These are phyloP conservation scores for Salvator merianae DNA, from an alignment of 2,113 vertebrate species.

Conservation along the genomic window DNA sequence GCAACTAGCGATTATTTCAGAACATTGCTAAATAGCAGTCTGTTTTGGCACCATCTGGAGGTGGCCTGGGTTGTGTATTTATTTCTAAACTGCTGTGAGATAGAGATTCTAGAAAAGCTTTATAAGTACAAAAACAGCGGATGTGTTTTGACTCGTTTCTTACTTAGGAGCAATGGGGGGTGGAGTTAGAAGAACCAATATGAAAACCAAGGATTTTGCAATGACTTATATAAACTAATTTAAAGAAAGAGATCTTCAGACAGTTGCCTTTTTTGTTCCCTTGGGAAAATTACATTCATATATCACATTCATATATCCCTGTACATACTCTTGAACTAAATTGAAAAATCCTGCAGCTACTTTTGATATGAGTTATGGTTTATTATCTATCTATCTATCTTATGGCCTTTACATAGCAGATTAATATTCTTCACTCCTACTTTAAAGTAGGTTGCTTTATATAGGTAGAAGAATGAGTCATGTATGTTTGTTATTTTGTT, in stretches of 20 bases:
- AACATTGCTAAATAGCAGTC: too few relatives aligned
- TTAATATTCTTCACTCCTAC: not conserved
- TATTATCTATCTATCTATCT: not conserved
- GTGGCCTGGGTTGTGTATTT: too few relatives aligned
- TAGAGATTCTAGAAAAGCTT: constrained; percentile 36
- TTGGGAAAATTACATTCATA: rapidly evolving
- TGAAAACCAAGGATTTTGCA: not conserved
- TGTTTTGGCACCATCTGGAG: too few relatives aligned
- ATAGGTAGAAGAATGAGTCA: not conserved
- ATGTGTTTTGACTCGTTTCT: constrained; percentile 43
- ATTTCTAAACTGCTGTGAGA: constrained; percentile 9
- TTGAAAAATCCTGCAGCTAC: not conserved
- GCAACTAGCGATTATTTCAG: too few relatives aligned
- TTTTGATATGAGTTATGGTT: not conserved
- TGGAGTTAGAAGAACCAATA: not conserved
- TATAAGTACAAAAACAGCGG: constrained; percentile 43
- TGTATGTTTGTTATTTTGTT: not conserved
- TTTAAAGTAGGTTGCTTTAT: not conserved
- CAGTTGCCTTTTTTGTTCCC: not conserved
- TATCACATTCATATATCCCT: not conserved
- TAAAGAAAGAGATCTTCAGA: not conserved
- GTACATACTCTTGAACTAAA: not conserved
- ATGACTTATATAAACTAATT: not conserved
- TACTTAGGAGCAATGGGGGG: not conserved
- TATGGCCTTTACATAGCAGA: not conserved